Conservation (phyloP, 2,113 vertebrate genomes). For the Aegypius monachus region DNA sequence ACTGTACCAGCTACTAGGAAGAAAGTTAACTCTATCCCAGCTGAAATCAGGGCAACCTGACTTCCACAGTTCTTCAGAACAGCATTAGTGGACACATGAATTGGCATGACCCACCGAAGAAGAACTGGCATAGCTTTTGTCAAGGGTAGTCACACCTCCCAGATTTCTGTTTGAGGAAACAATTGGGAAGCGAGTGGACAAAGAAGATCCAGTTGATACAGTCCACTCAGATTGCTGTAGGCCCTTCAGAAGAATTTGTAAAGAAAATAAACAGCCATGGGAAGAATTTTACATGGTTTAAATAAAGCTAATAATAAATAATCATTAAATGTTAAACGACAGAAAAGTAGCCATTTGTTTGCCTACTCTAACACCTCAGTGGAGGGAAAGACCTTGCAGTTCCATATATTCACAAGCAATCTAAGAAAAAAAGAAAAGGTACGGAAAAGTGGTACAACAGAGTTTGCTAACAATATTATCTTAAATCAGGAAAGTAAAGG, state of each 20-base stretch:
- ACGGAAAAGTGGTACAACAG: background rate
- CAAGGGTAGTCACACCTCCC: background rate
- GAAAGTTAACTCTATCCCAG: no score
- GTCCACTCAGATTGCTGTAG: background rate
- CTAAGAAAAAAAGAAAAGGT: background rate
- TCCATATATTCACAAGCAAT: background rate
- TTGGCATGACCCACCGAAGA: background rate
- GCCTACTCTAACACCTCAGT: background rate
- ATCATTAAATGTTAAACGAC: background rate
- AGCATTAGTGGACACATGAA: background rate
- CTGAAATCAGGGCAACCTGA: no score
- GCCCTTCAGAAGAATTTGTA: background rate
- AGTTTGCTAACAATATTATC: background rate
- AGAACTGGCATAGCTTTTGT: background rate
- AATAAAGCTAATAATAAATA: background rate
- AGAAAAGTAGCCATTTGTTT: background rate
- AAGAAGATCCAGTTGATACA: background rate
- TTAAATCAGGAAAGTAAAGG: background rate
- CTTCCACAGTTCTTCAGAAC: fast-evolving
- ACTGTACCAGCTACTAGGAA: no score
- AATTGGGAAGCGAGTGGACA: background rate
- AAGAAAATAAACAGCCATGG: background rate
- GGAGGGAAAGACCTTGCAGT: background rate
- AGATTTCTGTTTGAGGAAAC: background rate
- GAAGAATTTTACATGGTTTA: background rate